Base-by-base conservation (phyloP, 2,888 invertebrate genomes). In the Xiphydria camelus region DNA sequence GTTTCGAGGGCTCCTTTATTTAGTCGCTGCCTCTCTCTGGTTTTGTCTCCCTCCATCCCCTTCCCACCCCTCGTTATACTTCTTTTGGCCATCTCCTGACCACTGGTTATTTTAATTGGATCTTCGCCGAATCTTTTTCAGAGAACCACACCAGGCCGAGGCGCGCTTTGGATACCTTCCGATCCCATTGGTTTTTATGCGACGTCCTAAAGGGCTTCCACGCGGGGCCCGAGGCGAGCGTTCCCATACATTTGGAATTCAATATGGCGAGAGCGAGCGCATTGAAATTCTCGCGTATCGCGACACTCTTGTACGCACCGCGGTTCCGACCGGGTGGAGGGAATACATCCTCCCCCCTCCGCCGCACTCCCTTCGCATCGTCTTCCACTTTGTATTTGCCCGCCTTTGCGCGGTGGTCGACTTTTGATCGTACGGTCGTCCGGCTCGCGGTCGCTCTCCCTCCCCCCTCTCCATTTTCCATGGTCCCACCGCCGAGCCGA, bases 71-170 rank as follows among this genome's bases (percentile, higher is more conserved):
- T 55, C 55, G 55, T 55, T 53, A 53, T 53, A 48, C 47, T 53
- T 53, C 49, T 55, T 53, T 53, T 45, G 45, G 36, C 41, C 49
- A 38, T 46, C 43, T 38, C 45, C 60, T 61, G 63, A 64, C 68
- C 68, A 64, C 66, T 66, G 68, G 73, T 69, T 72, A 75, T 70
- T 75, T 75, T 75, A 75, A 75, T 75, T 75, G 75, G 75, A 73
- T 73, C 73, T 73, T 70, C 70, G 70, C 57, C 69, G 68, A 70
- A 69, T 66, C 63, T 55, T 55, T 55, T 52, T 47, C 29, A n/a
- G 34, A 10, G 18, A 34, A 18, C 34, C 34, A n/a, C n/a, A n/a
- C n/a, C n/a, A n/a, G n/a, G 19, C 15, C 34, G 34, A 34, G 34
- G 19, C 15, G n/a, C 45, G 48, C 39, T 38, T 41, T 25, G 48